These are phyloP conservation scores for Automeris io DNA, from an alignment of 2,888 invertebrate genomes.

Conservation along the genomic window DNA sequence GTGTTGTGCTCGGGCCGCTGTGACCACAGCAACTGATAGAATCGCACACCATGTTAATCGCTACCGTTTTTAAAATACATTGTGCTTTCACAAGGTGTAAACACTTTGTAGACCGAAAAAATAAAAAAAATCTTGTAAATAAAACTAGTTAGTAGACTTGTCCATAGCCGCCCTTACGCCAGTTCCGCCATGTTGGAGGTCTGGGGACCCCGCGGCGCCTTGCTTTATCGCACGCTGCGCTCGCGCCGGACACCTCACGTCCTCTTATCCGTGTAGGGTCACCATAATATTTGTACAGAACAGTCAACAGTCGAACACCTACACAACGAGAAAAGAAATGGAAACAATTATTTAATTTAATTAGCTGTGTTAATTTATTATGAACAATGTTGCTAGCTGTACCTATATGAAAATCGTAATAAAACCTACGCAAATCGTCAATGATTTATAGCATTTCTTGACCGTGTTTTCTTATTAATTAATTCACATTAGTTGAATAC, in stretches of 20 bases:
- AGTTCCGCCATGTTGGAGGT: slow-evolving; percentile 56
- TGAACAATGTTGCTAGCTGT: not conserved
- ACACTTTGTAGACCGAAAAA: no score
- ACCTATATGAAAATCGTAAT: no score
- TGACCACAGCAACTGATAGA: no score
- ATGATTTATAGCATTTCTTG: no score
- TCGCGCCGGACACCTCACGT: slow-evolving; percentile 61
- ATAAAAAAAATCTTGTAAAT: no score
- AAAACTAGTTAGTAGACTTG: slow-evolving; percentile 10
- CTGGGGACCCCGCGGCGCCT: slow-evolving; percentile 69
- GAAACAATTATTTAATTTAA: slow-evolving; percentile 8
- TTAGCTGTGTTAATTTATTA: slow-evolving; percentile 7
- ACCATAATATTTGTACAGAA: slow-evolving; percentile 20
- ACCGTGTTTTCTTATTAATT: no score
- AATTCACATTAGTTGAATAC: no score
- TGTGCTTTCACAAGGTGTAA: no score
- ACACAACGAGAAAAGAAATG: slow-evolving; percentile 8
- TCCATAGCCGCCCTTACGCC: slow-evolving; percentile 30
- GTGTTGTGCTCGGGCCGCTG: no score
- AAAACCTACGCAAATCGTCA: no score
- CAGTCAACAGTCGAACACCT: slow-evolving; percentile 8
- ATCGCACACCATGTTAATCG: no score
- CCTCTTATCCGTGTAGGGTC: slow-evolving; percentile 35
- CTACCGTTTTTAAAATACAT: no score
- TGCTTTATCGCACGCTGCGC: slow-evolving; percentile 74